A percentile compares a stretch with the other conserved stretches of the same genome.
These are phyloP conservation scores for Tenthredo amoena DNA, from an alignment of 2,888 invertebrate genomes.

Conservation along the genomic window DNA sequence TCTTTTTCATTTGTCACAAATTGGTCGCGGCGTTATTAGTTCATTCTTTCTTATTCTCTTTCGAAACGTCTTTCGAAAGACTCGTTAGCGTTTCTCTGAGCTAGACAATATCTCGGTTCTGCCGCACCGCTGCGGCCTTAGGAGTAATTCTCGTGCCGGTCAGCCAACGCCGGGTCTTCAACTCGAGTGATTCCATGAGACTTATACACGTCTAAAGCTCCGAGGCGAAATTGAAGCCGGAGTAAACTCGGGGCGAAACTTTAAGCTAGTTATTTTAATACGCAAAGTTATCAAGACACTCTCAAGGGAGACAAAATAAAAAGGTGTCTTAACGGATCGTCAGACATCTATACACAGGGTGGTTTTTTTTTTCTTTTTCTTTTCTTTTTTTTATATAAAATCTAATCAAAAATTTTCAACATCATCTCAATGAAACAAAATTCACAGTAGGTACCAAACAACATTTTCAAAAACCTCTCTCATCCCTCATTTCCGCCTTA, in stretches of 20 bases:
- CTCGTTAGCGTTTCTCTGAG: constrained; percentile 10
- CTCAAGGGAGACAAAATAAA: constrained; percentile 35
- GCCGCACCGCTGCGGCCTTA: not conserved
- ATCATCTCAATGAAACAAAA: not conserved
- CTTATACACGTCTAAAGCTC: not conserved
- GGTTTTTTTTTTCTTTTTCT: not conserved
- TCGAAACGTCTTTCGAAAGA: constrained; percentile 19
- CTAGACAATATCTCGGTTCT: constrained; percentile 9
- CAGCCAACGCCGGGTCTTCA: not conserved
- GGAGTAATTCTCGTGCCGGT: constrained; percentile 23
- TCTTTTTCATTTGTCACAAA: not conserved
- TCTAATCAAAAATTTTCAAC: too few species aligned
- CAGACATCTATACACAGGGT: not conserved
- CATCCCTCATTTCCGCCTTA: not conserved
- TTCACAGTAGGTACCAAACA: not conserved
- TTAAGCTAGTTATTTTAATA: constrained; percentile 69
- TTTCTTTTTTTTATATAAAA: not conserved
- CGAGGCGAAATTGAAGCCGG: constrained; percentile 59
- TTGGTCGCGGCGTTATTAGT: not conserved
- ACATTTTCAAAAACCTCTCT: not conserved
- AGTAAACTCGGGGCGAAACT: constrained; percentile 61
- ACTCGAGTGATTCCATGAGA: constrained; percentile 18
- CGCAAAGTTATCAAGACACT: constrained; percentile 52
- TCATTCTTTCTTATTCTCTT: not conserved
- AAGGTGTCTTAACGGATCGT: constrained; percentile 30